Conservation (phyloP, 2,113 vertebrate genomes). For the Poeciliopsis prolifica region DNA sequence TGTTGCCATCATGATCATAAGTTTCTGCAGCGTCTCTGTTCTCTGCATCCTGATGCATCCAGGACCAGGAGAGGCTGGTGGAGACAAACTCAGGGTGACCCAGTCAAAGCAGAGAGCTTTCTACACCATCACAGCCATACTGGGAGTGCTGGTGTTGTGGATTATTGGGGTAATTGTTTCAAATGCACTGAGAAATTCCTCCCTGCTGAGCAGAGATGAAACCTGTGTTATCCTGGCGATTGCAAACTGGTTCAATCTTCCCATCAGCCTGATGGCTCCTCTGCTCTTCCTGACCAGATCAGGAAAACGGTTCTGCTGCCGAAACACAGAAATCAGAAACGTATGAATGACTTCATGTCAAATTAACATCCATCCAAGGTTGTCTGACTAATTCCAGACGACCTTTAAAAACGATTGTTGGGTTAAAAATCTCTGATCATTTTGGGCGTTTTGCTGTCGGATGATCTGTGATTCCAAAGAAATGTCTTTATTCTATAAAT, state of each 20-base stretch:
- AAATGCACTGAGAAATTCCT: accelerated
- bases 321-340: too few relatives aligned
- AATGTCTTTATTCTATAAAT: too few relatives aligned
- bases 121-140: conserved; percentile 14
- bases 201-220: background rate
- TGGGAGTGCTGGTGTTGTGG: background rate
- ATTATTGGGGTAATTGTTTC: background rate
- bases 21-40: conserved; percentile 33
- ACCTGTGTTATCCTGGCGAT: background rate
- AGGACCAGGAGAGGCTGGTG: conserved; percentile 17
- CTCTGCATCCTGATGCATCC: conserved; percentile 18
- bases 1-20: background rate
- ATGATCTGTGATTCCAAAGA: too few relatives aligned
- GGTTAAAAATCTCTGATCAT: too few relatives aligned
- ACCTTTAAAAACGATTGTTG: too few relatives aligned
- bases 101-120: conserved; percentile 41
- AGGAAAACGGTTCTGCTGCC: background rate
- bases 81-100: background rate
- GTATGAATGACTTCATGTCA: too few relatives aligned
- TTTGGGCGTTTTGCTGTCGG: too few relatives aligned
- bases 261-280: background rate
- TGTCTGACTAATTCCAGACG: too few relatives aligned
- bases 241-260: background rate
- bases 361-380: too few relatives aligned
- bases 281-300: conserved; percentile 2